Evolutionary conservation across 2,888 invertebrate species (phyloP).

Genomic region (Platycheirus rosarum): DNA sequence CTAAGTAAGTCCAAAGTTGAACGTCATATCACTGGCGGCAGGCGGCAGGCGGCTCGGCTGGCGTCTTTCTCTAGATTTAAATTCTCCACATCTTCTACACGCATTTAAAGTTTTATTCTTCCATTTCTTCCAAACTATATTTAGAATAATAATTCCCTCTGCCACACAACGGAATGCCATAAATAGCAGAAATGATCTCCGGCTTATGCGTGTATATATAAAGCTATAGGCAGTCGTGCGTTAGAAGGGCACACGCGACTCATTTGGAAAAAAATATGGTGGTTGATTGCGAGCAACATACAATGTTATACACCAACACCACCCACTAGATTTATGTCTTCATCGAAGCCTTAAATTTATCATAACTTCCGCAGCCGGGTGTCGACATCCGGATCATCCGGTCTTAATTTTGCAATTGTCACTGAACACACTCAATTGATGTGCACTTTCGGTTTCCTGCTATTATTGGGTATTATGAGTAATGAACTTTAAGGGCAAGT

Average conservation of each 20-base stretch:
- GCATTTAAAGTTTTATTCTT: constrained; percentile 12
- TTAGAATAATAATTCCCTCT: constrained; percentile 60
- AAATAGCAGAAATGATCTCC: constrained; percentile 59
- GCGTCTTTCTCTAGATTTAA: constrained; percentile 37
- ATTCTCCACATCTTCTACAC: constrained; percentile 19
- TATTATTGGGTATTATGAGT: neutral
- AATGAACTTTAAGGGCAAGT: no score
- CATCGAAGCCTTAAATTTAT: constrained; percentile 22
- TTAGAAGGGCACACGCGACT: constrained; percentile 58
- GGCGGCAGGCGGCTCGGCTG: constrained; percentile 34
- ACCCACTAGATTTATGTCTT: neutral
- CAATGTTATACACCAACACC: neutral
- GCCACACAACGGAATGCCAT: constrained; percentile 58
- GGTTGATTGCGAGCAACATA: constrained; percentile 8
- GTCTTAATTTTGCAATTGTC: constrained; percentile 43
- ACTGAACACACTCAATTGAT: constrained; percentile 20
- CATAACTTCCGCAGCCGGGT: constrained; percentile 27
- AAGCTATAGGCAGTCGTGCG: constrained; percentile 15
- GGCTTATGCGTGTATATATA: constrained; percentile 24
- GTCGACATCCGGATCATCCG: constrained; percentile 41
- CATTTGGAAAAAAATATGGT: constrained; percentile 47
- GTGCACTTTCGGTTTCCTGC: constrained; percentile 19
- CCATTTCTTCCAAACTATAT: constrained; percentile 37
- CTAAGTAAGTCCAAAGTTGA: constrained; percentile 60
- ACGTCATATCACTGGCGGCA: constrained; percentile 50